Percentiles rank a stretch among this genome's conserved stretches.
Conservation (phyloP, 2,888 invertebrate genomes). For the Hemaris fuciformis region DNA sequence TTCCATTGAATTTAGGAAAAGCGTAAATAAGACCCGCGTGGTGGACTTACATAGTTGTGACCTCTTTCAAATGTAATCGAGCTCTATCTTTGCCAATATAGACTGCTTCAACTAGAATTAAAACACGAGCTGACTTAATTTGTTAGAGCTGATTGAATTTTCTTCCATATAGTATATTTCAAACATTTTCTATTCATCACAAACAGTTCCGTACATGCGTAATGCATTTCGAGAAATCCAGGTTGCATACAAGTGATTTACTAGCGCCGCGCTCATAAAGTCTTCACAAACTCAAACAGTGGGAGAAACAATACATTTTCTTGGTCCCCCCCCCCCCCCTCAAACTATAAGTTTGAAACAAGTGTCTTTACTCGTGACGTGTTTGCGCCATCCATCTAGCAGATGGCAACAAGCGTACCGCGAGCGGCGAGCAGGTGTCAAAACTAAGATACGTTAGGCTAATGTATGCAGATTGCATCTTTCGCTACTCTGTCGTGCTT, state of each 20-base stretch:
- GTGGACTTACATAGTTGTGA: too few species aligned
- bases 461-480: constrained; percentile 81
- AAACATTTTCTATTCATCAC: background rate
- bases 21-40: too few species aligned
- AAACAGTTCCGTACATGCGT: background rate
- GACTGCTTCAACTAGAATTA: too few species aligned
- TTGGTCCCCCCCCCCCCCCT: constrained; percentile 42
- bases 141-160: too few species aligned
- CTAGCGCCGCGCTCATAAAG: constrained; percentile 21
- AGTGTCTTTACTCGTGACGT: constrained; percentile 63
- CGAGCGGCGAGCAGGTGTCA: constrained; percentile 72
- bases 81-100: too few species aligned
- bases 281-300: constrained; percentile 32
- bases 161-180: too few species aligned
- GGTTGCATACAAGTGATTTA: constrained; percentile 42
- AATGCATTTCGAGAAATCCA: background rate
- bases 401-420: constrained; percentile 21
- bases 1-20: too few species aligned
- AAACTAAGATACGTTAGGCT: constrained; percentile 77
- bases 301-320: constrained; percentile 44
- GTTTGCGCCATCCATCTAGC: constrained; percentile 71
- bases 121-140: too few species aligned
- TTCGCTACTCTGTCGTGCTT: constrained; percentile 46
- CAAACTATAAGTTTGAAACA: constrained; percentile 57
- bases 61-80: too few species aligned